Evolutionary conservation across 2,888 invertebrate genomes (phyloP).

Genomic region (Zaprionus obscuricornis): DNA sequence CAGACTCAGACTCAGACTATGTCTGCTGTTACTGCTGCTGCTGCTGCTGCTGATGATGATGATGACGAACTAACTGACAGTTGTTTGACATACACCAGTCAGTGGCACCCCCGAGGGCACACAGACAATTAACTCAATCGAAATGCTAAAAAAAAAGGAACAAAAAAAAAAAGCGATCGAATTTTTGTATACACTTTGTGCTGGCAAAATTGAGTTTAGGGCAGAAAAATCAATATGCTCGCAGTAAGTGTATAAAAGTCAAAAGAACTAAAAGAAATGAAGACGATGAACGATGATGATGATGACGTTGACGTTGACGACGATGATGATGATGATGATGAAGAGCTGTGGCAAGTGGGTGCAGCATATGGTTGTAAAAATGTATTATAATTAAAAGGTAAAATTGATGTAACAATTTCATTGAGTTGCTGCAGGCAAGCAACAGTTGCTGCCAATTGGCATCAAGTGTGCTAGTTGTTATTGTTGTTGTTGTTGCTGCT

Average conservation of each 20-base stretch:
- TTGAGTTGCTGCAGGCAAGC: conserved; percentile 32
- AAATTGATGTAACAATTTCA: conserved; percentile 69
- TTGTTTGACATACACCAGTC: conserved; percentile 79
- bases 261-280: too few species aligned
- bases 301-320: too few species aligned
- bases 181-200: conserved; percentile 2
- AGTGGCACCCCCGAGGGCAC: conserved; percentile 62
- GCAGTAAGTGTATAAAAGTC: too few species aligned
- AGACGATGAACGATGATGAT: too few species aligned
- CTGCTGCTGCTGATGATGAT: conserved; percentile 39
- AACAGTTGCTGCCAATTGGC: conserved; percentile 61
- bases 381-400: conserved; percentile 68
- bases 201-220: neutral
- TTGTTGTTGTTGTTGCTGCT: conserved; percentile 27
- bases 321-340: conserved; percentile 17
- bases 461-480: neutral
- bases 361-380: conserved; percentile 64
- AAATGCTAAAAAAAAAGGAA: conserved; percentile 56
- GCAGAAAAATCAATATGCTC: too few species aligned
- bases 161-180: conserved; percentile 13
- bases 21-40: conserved; percentile 5
- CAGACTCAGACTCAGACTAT: conserved; percentile 19
- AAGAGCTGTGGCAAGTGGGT: conserved; percentile 61
- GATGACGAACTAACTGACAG: conserved; percentile 77
- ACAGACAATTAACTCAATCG: conserved; percentile 73